Conservation (phyloP, 2,888 invertebrate species). For the Digitonthophagus gazella region DNA sequence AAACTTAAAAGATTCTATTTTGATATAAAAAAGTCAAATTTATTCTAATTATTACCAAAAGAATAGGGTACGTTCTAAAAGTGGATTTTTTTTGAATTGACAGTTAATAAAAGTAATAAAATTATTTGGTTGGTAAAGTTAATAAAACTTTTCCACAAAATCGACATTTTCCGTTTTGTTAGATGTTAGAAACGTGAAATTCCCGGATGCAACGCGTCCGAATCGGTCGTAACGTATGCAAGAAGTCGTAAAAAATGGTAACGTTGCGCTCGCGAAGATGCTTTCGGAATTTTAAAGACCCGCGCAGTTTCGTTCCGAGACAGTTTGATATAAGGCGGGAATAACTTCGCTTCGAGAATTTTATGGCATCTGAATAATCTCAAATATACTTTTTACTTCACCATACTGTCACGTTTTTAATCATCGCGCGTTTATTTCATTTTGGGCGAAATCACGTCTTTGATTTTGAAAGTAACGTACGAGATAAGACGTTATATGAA, state of each 20-base stretch:
- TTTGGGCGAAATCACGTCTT: too few relatives aligned
- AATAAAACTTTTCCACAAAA: constrained; percentile 26
- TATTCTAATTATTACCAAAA: too few relatives aligned
- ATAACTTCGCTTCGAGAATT: not conserved
- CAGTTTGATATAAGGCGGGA: not conserved
- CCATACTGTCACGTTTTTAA: too few relatives aligned
- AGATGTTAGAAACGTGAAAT: too few relatives aligned
- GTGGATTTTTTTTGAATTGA: too few relatives aligned
- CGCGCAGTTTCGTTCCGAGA: not conserved
- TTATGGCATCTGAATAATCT: not conserved
- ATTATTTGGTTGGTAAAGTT: not conserved
- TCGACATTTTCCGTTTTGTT: not conserved
- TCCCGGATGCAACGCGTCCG: not conserved
- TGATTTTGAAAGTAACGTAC: too few relatives aligned
- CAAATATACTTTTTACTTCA: not conserved
- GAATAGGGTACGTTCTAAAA: too few relatives aligned
- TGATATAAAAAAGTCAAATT: too few relatives aligned
- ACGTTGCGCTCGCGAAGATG: not conserved
- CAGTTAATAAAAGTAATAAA: not conserved
- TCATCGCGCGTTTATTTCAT: too few relatives aligned
- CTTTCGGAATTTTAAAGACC: not conserved
- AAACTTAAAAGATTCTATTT: too few relatives aligned
- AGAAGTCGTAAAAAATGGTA: not conserved
- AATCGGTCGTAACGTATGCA: not conserved
- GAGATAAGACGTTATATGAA: too few relatives aligned